Base-by-base conservation (phyloP, 1,140 invertebrate species). In the Gonatopus flavifemur region DNA sequence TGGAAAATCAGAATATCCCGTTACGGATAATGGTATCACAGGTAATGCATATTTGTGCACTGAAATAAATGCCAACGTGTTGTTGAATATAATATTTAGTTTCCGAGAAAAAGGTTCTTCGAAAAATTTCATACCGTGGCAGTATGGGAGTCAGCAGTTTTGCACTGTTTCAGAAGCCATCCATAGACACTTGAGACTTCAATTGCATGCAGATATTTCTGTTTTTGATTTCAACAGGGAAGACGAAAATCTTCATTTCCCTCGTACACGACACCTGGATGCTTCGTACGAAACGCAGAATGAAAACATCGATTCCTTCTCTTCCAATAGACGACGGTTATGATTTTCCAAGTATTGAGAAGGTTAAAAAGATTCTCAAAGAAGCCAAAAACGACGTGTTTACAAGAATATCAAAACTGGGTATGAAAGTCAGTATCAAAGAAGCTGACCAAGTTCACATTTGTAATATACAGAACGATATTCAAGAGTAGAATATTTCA, bases 21-120 rank as follows among this genome's bases (percentile, higher is more conserved):
- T 51, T n/a, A 36, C 18, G 4, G 49, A 56, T 47, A 56, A 56
- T 33, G 47, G 49, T 25, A 36, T 56, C 3, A 19, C 54, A 16
- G 15, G 31, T 1, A 56, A 51, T 47, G 32, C 10, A 3, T 56
- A 56, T 35, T 1, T 43, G 2, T 51, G 54, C 15, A 51, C 51
- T 13, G 54, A 56, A 43, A 35, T 48, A 15, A 51, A 47, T 38
- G 54, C 43, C 10, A 48, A 51, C 21, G 38, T 13, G 8, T 39
- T 42, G 30, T 8, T 49, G 13, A 46, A 36, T 46, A 21, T 24
- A 7, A 22, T 46, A 12, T 36, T 46, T 6, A 18, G 24, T 5
- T 36, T 31, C 16, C 12, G 21, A 36, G 10, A 35, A 12, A n/a
- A 16, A 21, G 33, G 33, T 20, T 45, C 25, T 5, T 21, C 13